Base-by-base conservation (phyloP, 1,140 invertebrate species). In the Anadara kagoshimensis region DNA sequence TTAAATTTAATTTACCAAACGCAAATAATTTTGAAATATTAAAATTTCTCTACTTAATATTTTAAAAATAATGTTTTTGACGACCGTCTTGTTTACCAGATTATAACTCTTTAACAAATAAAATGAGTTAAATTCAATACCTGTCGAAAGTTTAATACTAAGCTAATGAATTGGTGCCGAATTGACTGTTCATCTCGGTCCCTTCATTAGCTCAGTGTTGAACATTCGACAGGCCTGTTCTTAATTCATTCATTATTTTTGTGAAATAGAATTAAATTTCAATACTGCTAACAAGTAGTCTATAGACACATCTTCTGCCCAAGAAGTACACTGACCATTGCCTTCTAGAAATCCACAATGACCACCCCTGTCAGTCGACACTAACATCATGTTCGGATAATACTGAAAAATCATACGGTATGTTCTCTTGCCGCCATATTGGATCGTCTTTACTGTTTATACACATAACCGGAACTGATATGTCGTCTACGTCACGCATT, bases 381-480 rank as follows among this genome's bases (percentile, higher is more conserved):
- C 79, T 18, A 86, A 71, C 24, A 86, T 54, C 51, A 85, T 81
- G 56, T 85, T 81, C 12, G 81, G 79, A 65, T 82, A 78, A 67
- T 69, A 78, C 26, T 79, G 78, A 66, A 85, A 85, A 1, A 85
- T 85, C 83, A 64, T 76, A 82, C 5, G 84, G 83, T 47, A 85
- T 83, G 43, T 66, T 29, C 0, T 69, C 62, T 14, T 70, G 22
- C 16, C 53, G 22, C 44, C 66, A 79, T 11, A 86, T 45, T 5
- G 86, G 85, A 49, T 88, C 87, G 70, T 88, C 86, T 51, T 72
- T 18, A 62, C 82, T 84, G 69, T 81, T 86, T 16, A 88, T 79
- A 69, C 79, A 84, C 57, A 88, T 54, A 10, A 88, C 71, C n/a
- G 87, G 87, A 8, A 84, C 79, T 0, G 85, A 78, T 26, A 88